These are phyloP conservation scores for Steatornis caripensis DNA, from an alignment of 2,113 vertebrate genomes.

Conservation along the genomic window DNA sequence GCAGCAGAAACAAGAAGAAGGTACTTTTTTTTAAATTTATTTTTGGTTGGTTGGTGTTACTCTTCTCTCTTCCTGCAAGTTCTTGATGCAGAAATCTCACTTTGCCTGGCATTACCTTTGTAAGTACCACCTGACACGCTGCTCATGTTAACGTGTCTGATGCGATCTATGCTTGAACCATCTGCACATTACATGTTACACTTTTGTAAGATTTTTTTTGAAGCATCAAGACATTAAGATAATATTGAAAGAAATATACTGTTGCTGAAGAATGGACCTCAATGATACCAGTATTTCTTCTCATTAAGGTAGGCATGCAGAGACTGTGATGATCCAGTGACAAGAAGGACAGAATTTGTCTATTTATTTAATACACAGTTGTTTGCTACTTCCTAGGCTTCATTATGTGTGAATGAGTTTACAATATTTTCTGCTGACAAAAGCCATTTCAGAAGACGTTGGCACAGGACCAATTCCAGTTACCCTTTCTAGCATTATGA, in stretches of 20 bases:
- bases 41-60: background rate
- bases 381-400: background rate
- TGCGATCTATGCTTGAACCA: background rate
- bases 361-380: background rate
- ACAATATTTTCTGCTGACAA: background rate
- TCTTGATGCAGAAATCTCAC: background rate
- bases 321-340: background rate
- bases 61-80: background rate
- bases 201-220: background rate
- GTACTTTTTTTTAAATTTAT: background rate
- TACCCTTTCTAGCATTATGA: background rate
- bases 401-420: background rate
- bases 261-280: background rate
- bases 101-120: background rate
- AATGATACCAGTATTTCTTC: background rate
- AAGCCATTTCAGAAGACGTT: background rate
- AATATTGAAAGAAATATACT: background rate
- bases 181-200: background rate
- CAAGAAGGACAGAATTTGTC: background rate
- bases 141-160: fast-evolving
- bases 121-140: background rate
- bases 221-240: background rate
- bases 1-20: background rate
- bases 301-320: background rate
- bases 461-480: background rate